phyloP scores from a whole-genome alignment of 2,797 vertebrate species.

The Sciurus carolinensis region DNA sequence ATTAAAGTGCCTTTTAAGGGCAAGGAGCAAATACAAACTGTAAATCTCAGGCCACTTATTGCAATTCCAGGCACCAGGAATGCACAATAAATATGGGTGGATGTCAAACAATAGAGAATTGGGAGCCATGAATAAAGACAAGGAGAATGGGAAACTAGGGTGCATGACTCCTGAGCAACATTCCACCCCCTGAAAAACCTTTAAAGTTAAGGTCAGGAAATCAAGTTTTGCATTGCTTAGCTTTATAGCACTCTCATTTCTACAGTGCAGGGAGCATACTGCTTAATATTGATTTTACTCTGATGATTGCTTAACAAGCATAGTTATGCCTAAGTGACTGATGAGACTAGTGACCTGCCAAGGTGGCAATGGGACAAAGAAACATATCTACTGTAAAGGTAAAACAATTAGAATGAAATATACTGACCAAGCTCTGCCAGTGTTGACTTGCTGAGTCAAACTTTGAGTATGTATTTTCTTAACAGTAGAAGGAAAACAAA shows the following conservation, averaged over 20 bases:
- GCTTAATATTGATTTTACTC: slow-evolving; percentile 76
- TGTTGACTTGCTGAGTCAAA: slow-evolving; percentile 78
- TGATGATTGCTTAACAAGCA: slow-evolving; percentile 77
- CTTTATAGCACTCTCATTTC: not conserved
- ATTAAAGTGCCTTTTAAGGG: slow-evolving; percentile 72
- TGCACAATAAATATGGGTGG: slow-evolving; percentile 51
- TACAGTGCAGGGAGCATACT: not conserved
- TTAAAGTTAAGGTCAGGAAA: slow-evolving; percentile 54
- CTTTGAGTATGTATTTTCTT: slow-evolving; percentile 22
- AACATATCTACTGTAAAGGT: slow-evolving; percentile 38
- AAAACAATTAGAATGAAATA: slow-evolving; percentile 76
- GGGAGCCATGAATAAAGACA: slow-evolving; percentile 55
- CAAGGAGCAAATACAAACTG: slow-evolving; percentile 71
- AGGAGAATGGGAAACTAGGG: not conserved
- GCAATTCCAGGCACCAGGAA: not conserved
- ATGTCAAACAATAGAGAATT: not conserved
- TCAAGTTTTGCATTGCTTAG: slow-evolving; percentile 1
- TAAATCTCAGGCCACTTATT: slow-evolving; percentile 80
- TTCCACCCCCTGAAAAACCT: not conserved
- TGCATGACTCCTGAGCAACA: not conserved
- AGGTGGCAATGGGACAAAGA: slow-evolving; percentile 67
- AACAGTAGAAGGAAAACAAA: slow-evolving; percentile 24
- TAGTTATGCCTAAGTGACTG: slow-evolving; percentile 75
- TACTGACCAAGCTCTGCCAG: slow-evolving; percentile 2
- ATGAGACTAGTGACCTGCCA: slow-evolving; percentile 74